A percentile compares a stretch with the other conserved stretches of the same genome.
These are phyloP conservation scores for Anastatus disparis DNA, from an alignment of 1,140 invertebrate species.

Conservation along the genomic window DNA sequence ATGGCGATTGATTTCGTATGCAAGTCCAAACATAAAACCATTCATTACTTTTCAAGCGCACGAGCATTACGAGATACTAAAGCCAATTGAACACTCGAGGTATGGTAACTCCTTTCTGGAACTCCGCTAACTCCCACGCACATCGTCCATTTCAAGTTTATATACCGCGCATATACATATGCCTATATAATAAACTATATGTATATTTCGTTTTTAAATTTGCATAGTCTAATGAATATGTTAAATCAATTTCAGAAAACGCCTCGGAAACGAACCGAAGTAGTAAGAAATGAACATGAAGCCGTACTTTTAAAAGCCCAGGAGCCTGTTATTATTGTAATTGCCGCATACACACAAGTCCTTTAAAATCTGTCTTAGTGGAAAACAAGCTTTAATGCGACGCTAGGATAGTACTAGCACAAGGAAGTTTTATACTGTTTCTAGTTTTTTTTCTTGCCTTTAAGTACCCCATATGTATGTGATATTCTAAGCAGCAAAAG, in stretches of 20 bases:
- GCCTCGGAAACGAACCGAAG: slow-evolving; percentile 9
- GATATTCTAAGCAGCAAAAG: background rate
- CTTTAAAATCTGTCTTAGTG: too few species aligned
- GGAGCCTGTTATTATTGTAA: slow-evolving; percentile 67
- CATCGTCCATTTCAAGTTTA: too few species aligned
- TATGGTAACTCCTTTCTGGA: background rate
- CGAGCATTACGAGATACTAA: slow-evolving; percentile 9
- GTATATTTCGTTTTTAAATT: too few species aligned
- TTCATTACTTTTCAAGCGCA: slow-evolving; percentile 13
- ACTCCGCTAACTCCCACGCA: slow-evolving; percentile 24
- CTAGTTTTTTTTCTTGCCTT: background rate
- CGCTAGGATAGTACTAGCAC: background rate
- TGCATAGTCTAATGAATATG: slow-evolving; percentile 66
- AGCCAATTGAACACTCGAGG: slow-evolving; percentile 25
- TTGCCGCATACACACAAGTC: slow-evolving; percentile 63
- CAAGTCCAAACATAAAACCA: slow-evolving; percentile 1
- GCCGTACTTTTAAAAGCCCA: slow-evolving; percentile 43
- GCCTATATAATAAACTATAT: too few species aligned
- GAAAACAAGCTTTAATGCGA: slow-evolving; percentile 59
- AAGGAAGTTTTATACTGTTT: slow-evolving; percentile 1
- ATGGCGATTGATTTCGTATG: slow-evolving; percentile 1
- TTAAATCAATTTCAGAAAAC: slow-evolving; percentile 66
- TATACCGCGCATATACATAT: too few species aligned
- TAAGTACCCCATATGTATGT: too few species aligned
- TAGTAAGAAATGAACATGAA: slow-evolving; percentile 36